Evolutionary conservation across 53 echinoderm and acorn worm species (phyloP).

Genomic region (Luidia sarsii): DNA sequence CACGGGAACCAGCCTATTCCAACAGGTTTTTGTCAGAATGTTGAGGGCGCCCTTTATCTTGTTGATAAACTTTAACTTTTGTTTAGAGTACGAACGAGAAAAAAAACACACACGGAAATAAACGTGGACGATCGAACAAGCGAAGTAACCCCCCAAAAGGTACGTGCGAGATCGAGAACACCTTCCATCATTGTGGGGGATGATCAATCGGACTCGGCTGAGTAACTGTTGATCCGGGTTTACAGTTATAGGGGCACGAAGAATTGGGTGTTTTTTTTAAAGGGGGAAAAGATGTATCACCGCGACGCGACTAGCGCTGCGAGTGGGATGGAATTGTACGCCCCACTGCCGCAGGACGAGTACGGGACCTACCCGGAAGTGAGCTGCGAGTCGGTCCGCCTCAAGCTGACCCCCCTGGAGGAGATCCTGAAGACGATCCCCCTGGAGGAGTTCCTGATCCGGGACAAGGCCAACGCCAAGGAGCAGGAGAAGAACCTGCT

Average conservation of each 20-base stretch:
- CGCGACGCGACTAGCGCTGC: too few relatives aligned
- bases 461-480: constrained; percentile 66
- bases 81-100: too few relatives aligned
- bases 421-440: constrained; percentile 69
- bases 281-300: too few relatives aligned
- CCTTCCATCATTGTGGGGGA: too few relatives aligned
- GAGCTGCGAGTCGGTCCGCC: constrained; percentile 27
- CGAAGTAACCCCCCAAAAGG: too few relatives aligned
- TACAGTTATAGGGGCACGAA: too few relatives aligned
- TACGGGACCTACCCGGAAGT: constrained; percentile 81
- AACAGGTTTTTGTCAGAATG: neutral
- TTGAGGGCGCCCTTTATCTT: constrained; percentile 21
- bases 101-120: constrained; percentile 45
- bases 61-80: neutral
- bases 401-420: constrained; percentile 52
- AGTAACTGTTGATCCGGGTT: too few relatives aligned
- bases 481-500: constrained; percentile 81
- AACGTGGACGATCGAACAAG: neutral
- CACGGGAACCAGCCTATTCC: too few relatives aligned
- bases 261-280: too few relatives aligned
- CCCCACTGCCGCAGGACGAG: constrained; percentile 59
- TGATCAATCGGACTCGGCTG: too few relatives aligned
- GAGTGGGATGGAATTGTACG: too few relatives aligned
- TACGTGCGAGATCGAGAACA: too few relatives aligned
- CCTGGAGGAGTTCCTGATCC: constrained; percentile 71